Base-by-base conservation (phyloP, 2,888 invertebrate species). In the Eupithecia insigniata region DNA sequence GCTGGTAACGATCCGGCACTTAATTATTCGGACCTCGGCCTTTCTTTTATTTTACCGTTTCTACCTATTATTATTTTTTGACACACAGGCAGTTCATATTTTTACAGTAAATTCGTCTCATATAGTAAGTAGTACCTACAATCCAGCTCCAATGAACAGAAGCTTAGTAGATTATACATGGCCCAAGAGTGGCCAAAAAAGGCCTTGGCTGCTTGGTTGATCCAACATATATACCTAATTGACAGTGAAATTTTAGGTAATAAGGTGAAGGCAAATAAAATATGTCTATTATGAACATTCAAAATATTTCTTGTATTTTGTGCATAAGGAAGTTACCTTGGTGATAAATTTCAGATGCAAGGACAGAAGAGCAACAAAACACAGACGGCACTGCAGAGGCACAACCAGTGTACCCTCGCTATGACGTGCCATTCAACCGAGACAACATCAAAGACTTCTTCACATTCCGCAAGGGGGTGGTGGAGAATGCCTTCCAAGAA, bases 401-500 rank as follows among this genome's bases (percentile, higher is more conserved):
- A 2, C 87, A 90, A 62, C 85, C 90, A 0, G 91, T 93, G 2
- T 92, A 90, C 76, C 94, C 93, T 34, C 88, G 92, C 5, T 92
- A 91, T 62, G 93, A 92, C 82, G 89, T 92, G 43, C 92, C 91
- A n/a, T 93, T 91, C 85, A 90, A 91, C 79, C 86, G 85, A 65
- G 95, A 96, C 72, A 95, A 96, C 80, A 96, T 96, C 28, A 95
- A 95, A 77, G 96, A 92, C 79, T 97, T 96, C 89, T 97, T 97
- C 84, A 96, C 96, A 51, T 96, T 96, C 84, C 95, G 97, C 74
- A 96, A 96, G 79, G 96, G 96, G 32, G 96, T 97, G 18, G 95
- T 97, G 16, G 96, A 97, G 79, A 95, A 95, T 78, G 97, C 97
- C 4, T 95, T 97, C 58, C 95, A 95, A 70, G 96, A 97, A 82